Evolutionary conservation across 2,113 vertebrate genomes (phyloP).

Genomic region (Nesogale talazaci): DNA sequence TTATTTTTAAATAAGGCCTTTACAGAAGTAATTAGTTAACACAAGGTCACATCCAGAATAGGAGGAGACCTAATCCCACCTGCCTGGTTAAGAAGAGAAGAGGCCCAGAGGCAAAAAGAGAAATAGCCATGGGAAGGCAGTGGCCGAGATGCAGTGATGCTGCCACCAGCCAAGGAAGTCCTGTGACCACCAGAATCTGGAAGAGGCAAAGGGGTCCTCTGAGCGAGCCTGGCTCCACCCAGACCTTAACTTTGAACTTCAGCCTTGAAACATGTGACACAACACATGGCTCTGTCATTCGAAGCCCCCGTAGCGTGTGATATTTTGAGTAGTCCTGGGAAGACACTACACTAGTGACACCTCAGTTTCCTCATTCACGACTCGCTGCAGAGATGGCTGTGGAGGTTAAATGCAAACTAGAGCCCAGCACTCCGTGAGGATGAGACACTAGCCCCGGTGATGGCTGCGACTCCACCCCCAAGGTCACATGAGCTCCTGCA

Average conservation of each 20-base stretch:
- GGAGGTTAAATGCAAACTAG: neutral
- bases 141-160: neutral
- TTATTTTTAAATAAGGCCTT: neutral
- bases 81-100: neutral
- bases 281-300: neutral
- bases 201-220: neutral
- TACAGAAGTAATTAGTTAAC: neutral
- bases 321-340: neutral
- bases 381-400: neutral
- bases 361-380: neutral
- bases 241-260: neutral
- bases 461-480: neutral
- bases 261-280: neutral
- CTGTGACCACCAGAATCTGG: neutral
- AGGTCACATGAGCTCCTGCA: neutral
- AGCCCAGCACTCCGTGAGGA: neutral
- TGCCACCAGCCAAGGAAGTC: neutral
- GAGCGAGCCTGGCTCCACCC: neutral
- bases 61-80: neutral
- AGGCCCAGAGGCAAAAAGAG: neutral
- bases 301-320: neutral
- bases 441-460: neutral
- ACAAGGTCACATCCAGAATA: neutral
- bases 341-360: neutral
- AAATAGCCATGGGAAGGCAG: neutral